phyloP scores from a whole-genome alignment of 2,797 vertebrate species.

The Microcaecilia unicolor region DNA sequence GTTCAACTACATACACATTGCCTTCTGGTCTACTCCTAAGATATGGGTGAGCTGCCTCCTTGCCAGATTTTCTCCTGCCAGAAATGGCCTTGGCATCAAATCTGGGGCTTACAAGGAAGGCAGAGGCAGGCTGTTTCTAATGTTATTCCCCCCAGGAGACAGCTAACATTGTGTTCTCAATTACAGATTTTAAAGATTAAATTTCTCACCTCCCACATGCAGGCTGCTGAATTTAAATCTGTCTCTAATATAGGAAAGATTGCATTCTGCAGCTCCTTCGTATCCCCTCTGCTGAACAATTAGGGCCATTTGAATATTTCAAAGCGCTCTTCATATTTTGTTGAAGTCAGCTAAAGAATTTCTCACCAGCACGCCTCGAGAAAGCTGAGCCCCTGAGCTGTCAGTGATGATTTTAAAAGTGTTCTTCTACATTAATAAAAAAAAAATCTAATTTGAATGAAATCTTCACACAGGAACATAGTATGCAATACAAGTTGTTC shows the following conservation, averaged over 20 bases:
- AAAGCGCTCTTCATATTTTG: neutral
- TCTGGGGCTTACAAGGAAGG: neutral
- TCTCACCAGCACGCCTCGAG: neutral
- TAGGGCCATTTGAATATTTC: neutral
- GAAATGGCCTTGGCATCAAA: too few species aligned
- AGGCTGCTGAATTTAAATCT: rapidly evolving
- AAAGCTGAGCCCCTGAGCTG: neutral
- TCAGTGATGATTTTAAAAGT: conserved; percentile 2
- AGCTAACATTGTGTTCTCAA: neutral
- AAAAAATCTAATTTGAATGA: conserved; percentile 9
- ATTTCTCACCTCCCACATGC: neutral
- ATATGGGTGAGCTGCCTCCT: too few species aligned
- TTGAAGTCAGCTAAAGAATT: neutral
- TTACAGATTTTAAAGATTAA: neutral
- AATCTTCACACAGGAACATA: neutral
- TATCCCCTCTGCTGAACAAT: neutral
- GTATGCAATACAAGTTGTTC: too few species aligned
- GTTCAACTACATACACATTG: too few species aligned
- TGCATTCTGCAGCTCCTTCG: neutral
- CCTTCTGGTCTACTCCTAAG: too few species aligned
- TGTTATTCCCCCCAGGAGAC: conserved; percentile 1
- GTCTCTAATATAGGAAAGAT: rapidly evolving
- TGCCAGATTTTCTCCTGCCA: too few species aligned
- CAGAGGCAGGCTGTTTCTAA: neutral
- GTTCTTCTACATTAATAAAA: conserved; percentile 17